A percentile compares a stretch with the other conserved stretches of the same genome.
phyloP scores from a whole-genome alignment of 2,888 invertebrate genomes.

The Prostheceraeus crozeri region DNA sequence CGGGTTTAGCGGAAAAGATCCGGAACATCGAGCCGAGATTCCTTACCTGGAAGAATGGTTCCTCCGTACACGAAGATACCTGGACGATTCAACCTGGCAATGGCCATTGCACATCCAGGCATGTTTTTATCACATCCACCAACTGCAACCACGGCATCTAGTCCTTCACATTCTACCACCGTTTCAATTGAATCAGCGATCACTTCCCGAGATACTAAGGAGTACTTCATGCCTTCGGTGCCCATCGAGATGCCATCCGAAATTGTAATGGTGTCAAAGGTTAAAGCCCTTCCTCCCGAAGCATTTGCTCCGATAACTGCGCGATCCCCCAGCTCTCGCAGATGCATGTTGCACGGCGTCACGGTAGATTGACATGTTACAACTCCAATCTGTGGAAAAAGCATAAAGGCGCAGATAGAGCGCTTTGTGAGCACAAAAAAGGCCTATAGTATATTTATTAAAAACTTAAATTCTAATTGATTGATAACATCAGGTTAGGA shows the following conservation, averaged over 20 bases:
- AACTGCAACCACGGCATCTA: conserved; percentile 27
- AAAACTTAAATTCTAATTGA: no score
- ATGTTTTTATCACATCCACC: conserved; percentile 37
- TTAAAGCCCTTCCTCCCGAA: conserved; percentile 9
- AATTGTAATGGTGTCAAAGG: conserved; percentile 34
- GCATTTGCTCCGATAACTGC: background rate
- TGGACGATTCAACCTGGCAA: conserved; percentile 34
- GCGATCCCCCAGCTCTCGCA: conserved; percentile 14
- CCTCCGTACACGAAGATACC: conserved; percentile 33
- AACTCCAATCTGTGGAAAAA: conserved; percentile 26
- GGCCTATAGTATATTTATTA: no score
- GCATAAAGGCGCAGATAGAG: no score
- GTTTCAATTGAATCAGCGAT: conserved; percentile 35
- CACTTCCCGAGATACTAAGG: conserved; percentile 26
- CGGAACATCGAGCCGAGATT: no score
- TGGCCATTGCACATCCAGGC: conserved; percentile 34
- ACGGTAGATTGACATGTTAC: background rate
- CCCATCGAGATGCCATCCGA: conserved; percentile 37
- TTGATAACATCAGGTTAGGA: no score
- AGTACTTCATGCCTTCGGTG: conserved; percentile 34
- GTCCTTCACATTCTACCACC: conserved; percentile 28
- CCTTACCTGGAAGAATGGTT: conserved; percentile 30
- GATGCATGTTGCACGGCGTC: conserved; percentile 28
- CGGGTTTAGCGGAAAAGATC: no score
- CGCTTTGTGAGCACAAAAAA: no score